phyloP scores from a whole-genome alignment of 2,113 vertebrate species.

The Numida meleagris region DNA sequence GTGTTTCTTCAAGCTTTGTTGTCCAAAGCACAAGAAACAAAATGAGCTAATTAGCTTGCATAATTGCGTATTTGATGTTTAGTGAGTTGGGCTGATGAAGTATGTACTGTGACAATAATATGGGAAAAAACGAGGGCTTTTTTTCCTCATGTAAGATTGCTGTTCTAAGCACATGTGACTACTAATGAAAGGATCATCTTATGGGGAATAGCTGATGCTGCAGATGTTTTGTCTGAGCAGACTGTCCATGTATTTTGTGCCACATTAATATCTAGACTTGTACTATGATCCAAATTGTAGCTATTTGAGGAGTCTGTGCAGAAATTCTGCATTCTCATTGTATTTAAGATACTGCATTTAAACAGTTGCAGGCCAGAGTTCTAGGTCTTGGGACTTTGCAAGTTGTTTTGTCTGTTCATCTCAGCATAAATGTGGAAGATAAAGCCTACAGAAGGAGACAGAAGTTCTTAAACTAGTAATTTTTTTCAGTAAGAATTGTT shows the following conservation, averaged over 20 bases:
- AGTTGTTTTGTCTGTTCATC: background rate
- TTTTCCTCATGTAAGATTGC: background rate
- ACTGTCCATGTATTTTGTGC: background rate
- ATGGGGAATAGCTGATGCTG: background rate
- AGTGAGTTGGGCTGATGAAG: background rate
- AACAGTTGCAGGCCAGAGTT: background rate
- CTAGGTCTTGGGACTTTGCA: background rate
- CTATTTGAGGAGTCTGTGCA: background rate
- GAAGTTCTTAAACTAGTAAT: background rate
- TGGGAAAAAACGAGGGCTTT: background rate
- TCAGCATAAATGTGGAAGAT: background rate
- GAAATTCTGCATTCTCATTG: background rate
- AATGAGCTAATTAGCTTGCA: constrained; percentile 2
- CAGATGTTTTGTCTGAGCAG: background rate
- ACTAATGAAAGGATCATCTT: background rate
- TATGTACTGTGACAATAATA: background rate
- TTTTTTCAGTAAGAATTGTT: background rate
- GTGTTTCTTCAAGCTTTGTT: constrained; percentile 30
- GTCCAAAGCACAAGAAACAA: constrained; percentile 9
- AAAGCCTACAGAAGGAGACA: background rate
- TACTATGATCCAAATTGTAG: background rate
- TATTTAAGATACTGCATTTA: background rate
- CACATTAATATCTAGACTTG: background rate
- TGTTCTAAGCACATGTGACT: background rate
- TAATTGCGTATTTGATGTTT: constrained; percentile 24